These are phyloP conservation scores for Microtus pennsylvanicus DNA, from an alignment of 2,113 vertebrate species.

Conservation along the genomic window DNA sequence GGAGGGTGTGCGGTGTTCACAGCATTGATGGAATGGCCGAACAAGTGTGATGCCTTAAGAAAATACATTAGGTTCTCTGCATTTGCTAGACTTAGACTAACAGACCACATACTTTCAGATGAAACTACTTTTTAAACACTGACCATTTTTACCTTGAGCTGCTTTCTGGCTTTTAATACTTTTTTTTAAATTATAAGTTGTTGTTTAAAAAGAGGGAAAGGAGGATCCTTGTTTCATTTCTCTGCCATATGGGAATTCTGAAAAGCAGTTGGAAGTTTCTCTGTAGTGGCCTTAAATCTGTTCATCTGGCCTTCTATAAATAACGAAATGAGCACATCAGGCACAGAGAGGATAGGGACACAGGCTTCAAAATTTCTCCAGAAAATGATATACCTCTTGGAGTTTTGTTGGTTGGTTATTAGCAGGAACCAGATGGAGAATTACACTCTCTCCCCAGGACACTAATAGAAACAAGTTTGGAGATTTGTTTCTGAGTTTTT, in stretches of 20 bases:
- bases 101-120: constrained; percentile 15
- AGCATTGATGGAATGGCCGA: neutral
- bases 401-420: constrained; percentile 84
- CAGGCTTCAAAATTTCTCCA: constrained; percentile 61
- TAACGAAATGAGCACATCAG: constrained; percentile 58
- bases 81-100: constrained; percentile 45
- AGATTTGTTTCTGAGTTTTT: constrained; percentile 84
- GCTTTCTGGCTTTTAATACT: constrained; percentile 44
- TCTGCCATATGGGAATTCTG: constrained; percentile 56
- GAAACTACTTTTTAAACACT: constrained; percentile 48
- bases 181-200: constrained; percentile 50
- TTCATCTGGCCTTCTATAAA: constrained; percentile 72
- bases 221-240: constrained; percentile 55
- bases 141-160: constrained; percentile 40
- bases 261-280: constrained; percentile 58
- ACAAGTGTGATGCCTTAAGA: neutral
- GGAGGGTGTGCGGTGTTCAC: neutral
- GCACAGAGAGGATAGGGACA: constrained; percentile 20
- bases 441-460: constrained; percentile 84
- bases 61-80: constrained; percentile 22
- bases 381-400: constrained; percentile 79
- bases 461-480: constrained; percentile 83
- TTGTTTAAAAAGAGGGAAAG: neutral
- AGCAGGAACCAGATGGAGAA: constrained; percentile 86
- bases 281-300: constrained; percentile 60